Conservation (phyloP, 53 echinoderm and acorn worm genomes). For the Zoroaster sp. region DNA sequence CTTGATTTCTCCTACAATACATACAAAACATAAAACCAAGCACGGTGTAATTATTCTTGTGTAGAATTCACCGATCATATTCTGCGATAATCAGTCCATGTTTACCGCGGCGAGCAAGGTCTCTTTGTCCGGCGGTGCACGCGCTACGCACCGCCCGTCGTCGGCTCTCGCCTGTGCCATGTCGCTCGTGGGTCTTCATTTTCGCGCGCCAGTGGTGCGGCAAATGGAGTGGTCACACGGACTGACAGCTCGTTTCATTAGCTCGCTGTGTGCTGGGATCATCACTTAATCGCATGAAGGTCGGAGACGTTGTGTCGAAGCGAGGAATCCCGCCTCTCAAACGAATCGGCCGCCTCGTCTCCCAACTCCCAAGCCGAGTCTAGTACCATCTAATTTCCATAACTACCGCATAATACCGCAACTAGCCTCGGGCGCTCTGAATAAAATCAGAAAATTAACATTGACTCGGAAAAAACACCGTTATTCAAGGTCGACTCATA, state of each 20-base stretch:
- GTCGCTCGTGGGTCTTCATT: slow-evolving; percentile 44
- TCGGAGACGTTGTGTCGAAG: slow-evolving; percentile 39
- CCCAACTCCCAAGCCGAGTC: not conserved
- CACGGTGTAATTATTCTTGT: slow-evolving; percentile 31
- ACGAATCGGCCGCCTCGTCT: not conserved
- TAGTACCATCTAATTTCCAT: slow-evolving; percentile 14
- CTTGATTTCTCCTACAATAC: not conserved
- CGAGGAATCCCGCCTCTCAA: not conserved
- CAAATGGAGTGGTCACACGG: slow-evolving; percentile 29
- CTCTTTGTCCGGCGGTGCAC: slow-evolving; percentile 22
- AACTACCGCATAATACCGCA: not conserved
- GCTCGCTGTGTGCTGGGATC: not conserved
- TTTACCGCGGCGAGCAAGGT: not conserved
- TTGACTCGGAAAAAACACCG: not conserved
- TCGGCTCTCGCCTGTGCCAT: slow-evolving; percentile 4
- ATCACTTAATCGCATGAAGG: slow-evolving; percentile 40
- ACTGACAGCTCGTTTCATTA: slow-evolving; percentile 55
- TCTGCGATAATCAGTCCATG: slow-evolving; percentile 8
- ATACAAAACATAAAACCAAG: not conserved
- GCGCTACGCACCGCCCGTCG: not conserved
- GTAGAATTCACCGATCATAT: not conserved
- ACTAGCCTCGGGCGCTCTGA: not conserved
- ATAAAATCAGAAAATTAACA: slow-evolving; percentile 15
- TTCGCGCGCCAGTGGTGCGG: slow-evolving; percentile 58
- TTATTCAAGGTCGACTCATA: slow-evolving; percentile 19